A percentile compares a stretch with the other conserved stretches of the same genome.
Conservation (phyloP, 2,888 invertebrate genomes). For the Chymomyza amoena region DNA sequence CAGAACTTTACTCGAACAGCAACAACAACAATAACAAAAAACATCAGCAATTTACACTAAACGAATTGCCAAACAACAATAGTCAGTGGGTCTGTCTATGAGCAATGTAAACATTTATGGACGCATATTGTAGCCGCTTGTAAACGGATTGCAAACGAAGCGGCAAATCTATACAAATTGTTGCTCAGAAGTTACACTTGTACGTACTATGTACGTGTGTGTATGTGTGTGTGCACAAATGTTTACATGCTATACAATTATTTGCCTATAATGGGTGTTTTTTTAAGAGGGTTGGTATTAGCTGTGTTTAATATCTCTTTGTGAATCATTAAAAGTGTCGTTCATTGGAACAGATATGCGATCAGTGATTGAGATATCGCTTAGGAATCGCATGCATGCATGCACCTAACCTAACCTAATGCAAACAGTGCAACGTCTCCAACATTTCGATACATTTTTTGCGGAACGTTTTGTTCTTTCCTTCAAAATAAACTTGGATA, state of each 20-base stretch:
- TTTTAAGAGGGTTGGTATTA: background rate
- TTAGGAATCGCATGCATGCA: too few relatives aligned
- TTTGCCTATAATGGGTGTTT: background rate
- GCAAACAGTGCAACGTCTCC: too few relatives aligned
- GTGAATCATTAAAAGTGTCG: too few relatives aligned
- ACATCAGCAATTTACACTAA: background rate
- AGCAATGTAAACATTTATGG: background rate
- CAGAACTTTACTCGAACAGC: background rate
- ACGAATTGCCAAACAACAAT: constrained; percentile 1
- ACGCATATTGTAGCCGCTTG: constrained; percentile 14
- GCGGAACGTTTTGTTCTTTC: too few relatives aligned
- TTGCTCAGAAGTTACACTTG: background rate
- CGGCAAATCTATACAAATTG: background rate
- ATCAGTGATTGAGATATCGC: too few relatives aligned
- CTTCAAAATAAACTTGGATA: too few relatives aligned
- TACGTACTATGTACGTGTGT: too few relatives aligned
- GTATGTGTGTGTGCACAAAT: background rate
- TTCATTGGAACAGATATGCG: too few relatives aligned
- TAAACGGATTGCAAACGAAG: background rate
- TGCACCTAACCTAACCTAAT: too few relatives aligned
- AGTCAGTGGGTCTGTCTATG: background rate
- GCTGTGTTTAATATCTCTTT: too few relatives aligned
- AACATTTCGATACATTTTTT: too few relatives aligned
- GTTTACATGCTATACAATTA: background rate
- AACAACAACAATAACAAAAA: constrained; percentile 21